Conservation (phyloP, 2,888 invertebrate genomes). For the Cryptus viduatorius region DNA sequence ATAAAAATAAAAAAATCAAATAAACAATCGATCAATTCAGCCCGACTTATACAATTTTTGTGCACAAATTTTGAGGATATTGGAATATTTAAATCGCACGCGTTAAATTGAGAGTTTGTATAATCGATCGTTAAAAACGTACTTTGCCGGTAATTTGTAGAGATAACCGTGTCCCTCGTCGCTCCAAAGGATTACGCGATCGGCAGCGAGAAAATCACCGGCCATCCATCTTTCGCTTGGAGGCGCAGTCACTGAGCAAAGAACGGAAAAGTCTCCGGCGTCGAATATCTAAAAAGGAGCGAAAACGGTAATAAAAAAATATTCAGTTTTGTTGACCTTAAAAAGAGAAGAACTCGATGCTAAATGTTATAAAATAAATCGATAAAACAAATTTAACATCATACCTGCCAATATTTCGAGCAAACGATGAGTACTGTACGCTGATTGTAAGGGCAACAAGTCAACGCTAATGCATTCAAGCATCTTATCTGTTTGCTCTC, state of each 20-base stretch:
- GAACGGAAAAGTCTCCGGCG: slow-evolving; percentile 97
- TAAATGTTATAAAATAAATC: too few relatives aligned
- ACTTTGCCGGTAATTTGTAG: slow-evolving; percentile 98
- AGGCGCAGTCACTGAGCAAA: slow-evolving; percentile 96
- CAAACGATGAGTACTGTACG: slow-evolving; percentile 98
- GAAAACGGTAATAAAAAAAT: not conserved
- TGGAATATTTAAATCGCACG: slow-evolving; percentile 20
- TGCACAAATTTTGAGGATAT: slow-evolving; percentile 30
- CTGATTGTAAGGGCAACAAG: slow-evolving; percentile 98
- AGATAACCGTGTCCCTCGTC: slow-evolving; percentile 98
- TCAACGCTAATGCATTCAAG: slow-evolving; percentile 95
- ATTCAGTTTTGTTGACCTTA: not conserved
- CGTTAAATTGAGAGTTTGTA: not conserved
- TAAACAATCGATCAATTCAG: slow-evolving; percentile 17
- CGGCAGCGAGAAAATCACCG: slow-evolving; percentile 96
- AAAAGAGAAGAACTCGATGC: not conserved
- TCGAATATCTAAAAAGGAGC: slow-evolving; percentile 88
- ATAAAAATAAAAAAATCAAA: slow-evolving; percentile 28
- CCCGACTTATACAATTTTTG: slow-evolving; percentile 13
- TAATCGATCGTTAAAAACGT: slow-evolving; percentile 83
- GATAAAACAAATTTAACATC: not conserved
- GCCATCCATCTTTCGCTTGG: slow-evolving; percentile 97
- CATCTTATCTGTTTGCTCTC: slow-evolving; percentile 99
- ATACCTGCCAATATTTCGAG: slow-evolving; percentile 97
- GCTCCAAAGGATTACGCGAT: slow-evolving; percentile 97